These are phyloP conservation scores for Caenorhabditis sp. DNA, from an alignment of 2,888 invertebrate species.

Conservation along the genomic window DNA sequence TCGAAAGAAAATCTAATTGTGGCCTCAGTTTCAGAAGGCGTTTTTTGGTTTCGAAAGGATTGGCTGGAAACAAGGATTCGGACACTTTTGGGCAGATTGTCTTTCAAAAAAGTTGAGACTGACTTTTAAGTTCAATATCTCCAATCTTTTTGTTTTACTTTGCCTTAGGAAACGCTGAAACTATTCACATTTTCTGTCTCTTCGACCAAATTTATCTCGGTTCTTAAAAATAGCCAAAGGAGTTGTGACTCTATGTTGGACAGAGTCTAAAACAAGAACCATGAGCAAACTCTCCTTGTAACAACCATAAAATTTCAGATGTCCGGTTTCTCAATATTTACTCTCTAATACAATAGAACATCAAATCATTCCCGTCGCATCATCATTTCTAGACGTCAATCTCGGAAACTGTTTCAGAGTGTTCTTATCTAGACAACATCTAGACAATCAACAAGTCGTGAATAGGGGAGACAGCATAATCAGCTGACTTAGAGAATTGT, in stretches of 20 bases:
- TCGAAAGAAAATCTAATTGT: background rate
- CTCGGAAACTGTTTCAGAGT: conserved; percentile 17
- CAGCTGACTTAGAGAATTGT: conserved; percentile 12
- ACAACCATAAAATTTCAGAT: too few species aligned
- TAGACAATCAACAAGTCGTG: conserved; percentile 10
- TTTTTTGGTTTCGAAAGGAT: background rate
- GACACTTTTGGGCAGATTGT: too few species aligned
- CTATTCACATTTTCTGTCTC: too few species aligned
- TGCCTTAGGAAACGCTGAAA: too few species aligned
- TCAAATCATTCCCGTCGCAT: conserved; percentile 6
- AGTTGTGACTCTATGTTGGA: background rate
- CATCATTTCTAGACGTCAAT: conserved; percentile 31
- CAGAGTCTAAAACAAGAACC: background rate
- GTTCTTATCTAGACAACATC: conserved; percentile 29
- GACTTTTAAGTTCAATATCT: too few species aligned
- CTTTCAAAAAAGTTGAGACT: too few species aligned
- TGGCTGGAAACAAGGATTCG: background rate
- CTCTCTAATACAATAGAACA: background rate
- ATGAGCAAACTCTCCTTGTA: conserved; percentile 2
- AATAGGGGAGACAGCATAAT: background rate
- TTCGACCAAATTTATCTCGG: too few species aligned
- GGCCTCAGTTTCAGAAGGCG: conserved; percentile 4
- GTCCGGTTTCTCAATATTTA: conserved; percentile 14
- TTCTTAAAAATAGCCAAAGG: background rate
- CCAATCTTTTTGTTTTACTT: too few species aligned